Base-by-base conservation (phyloP, 2,797 vertebrate genomes). In the Paedocypris micromegethes region DNA sequence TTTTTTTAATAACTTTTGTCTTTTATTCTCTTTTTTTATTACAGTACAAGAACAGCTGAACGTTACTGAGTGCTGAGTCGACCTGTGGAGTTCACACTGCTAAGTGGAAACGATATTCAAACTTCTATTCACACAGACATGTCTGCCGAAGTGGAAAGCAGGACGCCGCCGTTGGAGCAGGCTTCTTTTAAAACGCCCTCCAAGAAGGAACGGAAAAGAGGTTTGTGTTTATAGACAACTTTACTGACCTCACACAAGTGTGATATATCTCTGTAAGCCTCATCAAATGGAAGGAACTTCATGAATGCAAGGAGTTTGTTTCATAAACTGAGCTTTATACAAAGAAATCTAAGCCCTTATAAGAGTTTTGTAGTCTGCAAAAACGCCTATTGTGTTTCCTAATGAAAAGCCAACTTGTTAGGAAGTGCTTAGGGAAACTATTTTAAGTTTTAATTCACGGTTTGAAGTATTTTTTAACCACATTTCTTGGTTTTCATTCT, bases 161-260 rank as follows among this genome's bases (percentile, higher is more conserved):
- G 76, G 2, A 64, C 79, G 61, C 88, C 78, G 37, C 85, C 84
- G 48, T 80, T 88, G 39, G 89, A 90, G 47, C 79, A 79, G 44
- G 81, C 83, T 54, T 62, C 79, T 41, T 83, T 88, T 9, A 80
- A 87, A 77, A 88, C 84, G 0, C 70, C 84, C 0, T 88, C 87
- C 2, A 93, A 91, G 81, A 93, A 91, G 7, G 92, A 93, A 62
- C 92, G 90, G 79, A 93, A 90, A 82, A 93, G 90, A 84, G 91
- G 92, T 93, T 87, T 65, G 77, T 67, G 43, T 49, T 46, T 45
- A 5, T 43, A 58, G 52, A 56, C 0, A 0, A 9, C 38, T 66
- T 66, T 58, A 23, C 38, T 58, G 55, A 69, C 51, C 45, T 62
- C 23, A 23, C 23, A 23, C 23, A 23, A 23, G 23, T 23, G 23